Conservation (phyloP, 2,888 invertebrate genomes). For the Steinernema scapterisci region DNA sequence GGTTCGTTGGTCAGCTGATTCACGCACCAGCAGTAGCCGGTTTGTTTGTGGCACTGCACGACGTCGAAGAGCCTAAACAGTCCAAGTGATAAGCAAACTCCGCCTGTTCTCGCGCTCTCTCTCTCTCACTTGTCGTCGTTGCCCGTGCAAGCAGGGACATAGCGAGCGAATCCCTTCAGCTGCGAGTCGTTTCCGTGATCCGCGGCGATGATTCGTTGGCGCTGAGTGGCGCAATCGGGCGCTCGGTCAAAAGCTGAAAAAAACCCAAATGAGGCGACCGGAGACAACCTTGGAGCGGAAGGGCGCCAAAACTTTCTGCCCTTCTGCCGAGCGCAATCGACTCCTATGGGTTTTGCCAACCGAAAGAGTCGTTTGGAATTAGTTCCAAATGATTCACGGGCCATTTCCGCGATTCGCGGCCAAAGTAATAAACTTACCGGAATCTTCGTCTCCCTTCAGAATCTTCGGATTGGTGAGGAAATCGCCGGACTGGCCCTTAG, state of each 20-base stretch:
- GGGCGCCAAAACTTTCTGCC: slow-evolving; percentile 17
- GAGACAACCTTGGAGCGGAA: slow-evolving; percentile 16
- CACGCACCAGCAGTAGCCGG: slow-evolving; percentile 86
- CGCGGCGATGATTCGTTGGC: neutral
- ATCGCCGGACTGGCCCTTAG: neutral
- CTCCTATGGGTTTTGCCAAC: neutral
- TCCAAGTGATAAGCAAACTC: neutral
- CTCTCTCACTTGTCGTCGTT: slow-evolving; percentile 17
- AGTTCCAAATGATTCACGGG: too few relatives aligned
- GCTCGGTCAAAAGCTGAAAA: neutral
- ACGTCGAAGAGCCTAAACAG: slow-evolving; percentile 79
- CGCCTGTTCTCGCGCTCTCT: too few relatives aligned
- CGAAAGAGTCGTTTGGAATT: too few relatives aligned
- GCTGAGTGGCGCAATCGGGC: neutral
- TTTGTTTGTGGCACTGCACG: slow-evolving; percentile 77
- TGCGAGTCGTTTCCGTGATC: slow-evolving; percentile 11
- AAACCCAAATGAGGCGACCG: neutral
- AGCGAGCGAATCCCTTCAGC: slow-evolving; percentile 2
- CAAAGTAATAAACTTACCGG: neutral
- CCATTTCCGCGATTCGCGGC: too few relatives aligned
- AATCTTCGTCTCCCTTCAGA: neutral
- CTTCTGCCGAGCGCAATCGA: neutral
- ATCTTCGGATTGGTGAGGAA: neutral
- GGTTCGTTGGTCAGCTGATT: slow-evolving; percentile 86
- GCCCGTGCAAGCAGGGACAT: slow-evolving; percentile 17